phyloP scores from a whole-genome alignment of 1,140 invertebrate species.

The Cylas formicarius region DNA sequence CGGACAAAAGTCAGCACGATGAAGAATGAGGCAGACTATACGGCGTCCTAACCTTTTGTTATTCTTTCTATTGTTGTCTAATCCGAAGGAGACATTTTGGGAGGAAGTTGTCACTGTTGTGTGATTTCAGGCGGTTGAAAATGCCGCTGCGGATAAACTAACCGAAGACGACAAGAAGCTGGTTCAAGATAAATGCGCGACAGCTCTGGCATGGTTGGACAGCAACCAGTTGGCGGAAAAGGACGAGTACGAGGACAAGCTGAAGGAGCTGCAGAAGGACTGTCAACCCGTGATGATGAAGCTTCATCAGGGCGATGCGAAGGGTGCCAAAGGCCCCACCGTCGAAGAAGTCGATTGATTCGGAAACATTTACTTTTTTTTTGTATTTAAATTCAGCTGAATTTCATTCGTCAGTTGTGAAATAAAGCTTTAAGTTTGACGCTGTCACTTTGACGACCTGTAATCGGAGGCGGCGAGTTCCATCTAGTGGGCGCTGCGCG shows the following conservation, averaged over 20 bases:
- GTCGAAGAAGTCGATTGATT: conserved; percentile 61
- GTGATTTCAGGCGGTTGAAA: conserved; percentile 51
- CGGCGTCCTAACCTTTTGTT: too few species aligned
- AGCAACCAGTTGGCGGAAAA: conserved; percentile 62
- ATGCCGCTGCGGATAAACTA: conserved; percentile 56
- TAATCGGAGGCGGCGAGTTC: too few species aligned
- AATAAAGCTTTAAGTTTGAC: too few species aligned
- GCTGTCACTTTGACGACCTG: too few species aligned
- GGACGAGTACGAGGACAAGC: conserved; percentile 66
- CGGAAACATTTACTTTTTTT: not conserved
- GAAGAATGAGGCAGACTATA: too few species aligned
- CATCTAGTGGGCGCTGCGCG: too few species aligned
- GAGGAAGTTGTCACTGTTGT: not conserved
- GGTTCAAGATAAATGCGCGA: conserved; percentile 52
- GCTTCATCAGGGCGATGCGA: conserved; percentile 53
- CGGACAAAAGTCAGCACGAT: too few species aligned
- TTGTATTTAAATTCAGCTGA: not conserved
- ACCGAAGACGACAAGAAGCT: conserved; percentile 52
- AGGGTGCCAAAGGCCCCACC: conserved; percentile 45
- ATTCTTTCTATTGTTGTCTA: too few species aligned
- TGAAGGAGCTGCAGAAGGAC: conserved; percentile 64
- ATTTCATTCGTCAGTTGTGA: not conserved
- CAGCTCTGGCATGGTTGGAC: conserved; percentile 53
- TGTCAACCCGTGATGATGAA: conserved; percentile 72
- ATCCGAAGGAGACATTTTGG: not conserved